Evolutionary conservation across 2,113 vertebrate species (phyloP), one percentile per base, ranked within the genome.

Genomic region (Machaerirhynchus nigripectus): DNA sequence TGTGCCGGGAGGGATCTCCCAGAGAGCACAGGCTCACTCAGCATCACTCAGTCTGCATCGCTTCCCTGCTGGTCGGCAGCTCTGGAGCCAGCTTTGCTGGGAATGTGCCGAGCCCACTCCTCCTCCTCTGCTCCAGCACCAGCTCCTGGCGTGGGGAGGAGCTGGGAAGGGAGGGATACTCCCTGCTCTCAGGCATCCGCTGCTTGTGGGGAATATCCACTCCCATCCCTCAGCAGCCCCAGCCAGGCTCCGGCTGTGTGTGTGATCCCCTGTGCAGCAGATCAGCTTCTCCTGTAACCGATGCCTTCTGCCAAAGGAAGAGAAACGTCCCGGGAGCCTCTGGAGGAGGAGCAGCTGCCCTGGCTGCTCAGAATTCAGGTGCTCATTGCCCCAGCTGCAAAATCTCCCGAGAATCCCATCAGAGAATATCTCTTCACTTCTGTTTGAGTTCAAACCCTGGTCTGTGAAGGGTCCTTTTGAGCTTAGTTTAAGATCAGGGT

Each of bases 131-230:
- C 11, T 47, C 23, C 35, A 35, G 6, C 21, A 7, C 4, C n/a
- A 4, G 9, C 22, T 37, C 19, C 24, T 11, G 18, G 37, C 0
- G 0, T 21, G 55, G 14, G 6, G 46, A 42, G 50, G 44, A 73
- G 39, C 73, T 28, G 44, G 24, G 7, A 10, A 33, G n/a, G 2
- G 13, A 75, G 30, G 46, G 49, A 37, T 30, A 6, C 12, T 53
- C 53, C 42, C 61, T 22, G 81, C 39, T 42, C 40, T 44, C 28
- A 6, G 12, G 42, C 49, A 55, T 40, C 44, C 33, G 0, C 13
- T 1, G 2, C 53, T 42, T 16, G 2, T 4, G 27, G 27, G 49
- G 50, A 68, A 26, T 76, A 69, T 37, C 63, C 10, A 3, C 21
- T 39, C 2, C 30, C 67, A 42, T 22, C 19, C 21, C 12, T 63